Conservation (phyloP, 2,113 vertebrate genomes). For the Irena cyanogastra region DNA sequence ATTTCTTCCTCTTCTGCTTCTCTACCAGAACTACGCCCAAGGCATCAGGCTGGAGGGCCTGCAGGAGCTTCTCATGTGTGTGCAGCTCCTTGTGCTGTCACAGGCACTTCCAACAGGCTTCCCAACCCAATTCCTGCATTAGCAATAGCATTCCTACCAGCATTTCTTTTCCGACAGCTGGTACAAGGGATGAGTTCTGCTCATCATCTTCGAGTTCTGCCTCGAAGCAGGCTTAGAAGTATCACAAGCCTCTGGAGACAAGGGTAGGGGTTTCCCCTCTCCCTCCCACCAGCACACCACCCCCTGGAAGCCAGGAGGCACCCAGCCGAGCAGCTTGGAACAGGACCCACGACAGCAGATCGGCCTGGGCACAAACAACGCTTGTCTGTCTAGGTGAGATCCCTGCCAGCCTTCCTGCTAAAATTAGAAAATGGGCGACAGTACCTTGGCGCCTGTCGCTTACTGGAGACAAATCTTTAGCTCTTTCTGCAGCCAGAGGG, state of each 20-base stretch:
- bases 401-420: slow-evolving; percentile 73
- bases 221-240: not conserved
- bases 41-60: not conserved
- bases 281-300: not conserved
- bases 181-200: not conserved
- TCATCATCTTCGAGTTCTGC: too few relatives aligned
- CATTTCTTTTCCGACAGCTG: not conserved
- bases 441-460: slow-evolving; percentile 72
- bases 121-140: not conserved
- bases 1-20: not conserved
- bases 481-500: slow-evolving; percentile 68
- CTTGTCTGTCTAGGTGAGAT: slow-evolving; percentile 78
- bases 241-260: not conserved
- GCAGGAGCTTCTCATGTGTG: rapidly evolving
- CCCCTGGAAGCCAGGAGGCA: slow-evolving; percentile 45
- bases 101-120: not conserved
- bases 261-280: slow-evolving; percentile 52
- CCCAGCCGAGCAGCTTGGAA: slow-evolving; percentile 66
- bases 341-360: slow-evolving; percentile 61
- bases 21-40: not conserved
- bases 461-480: slow-evolving; percentile 75
- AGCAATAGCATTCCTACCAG: not conserved
- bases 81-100: rapidly evolving
- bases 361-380: slow-evolving; percentile 61
- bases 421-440: slow-evolving; percentile 78